Conservation (phyloP, 2,797 vertebrate species). For the Syngnathus rostellatus region DNA sequence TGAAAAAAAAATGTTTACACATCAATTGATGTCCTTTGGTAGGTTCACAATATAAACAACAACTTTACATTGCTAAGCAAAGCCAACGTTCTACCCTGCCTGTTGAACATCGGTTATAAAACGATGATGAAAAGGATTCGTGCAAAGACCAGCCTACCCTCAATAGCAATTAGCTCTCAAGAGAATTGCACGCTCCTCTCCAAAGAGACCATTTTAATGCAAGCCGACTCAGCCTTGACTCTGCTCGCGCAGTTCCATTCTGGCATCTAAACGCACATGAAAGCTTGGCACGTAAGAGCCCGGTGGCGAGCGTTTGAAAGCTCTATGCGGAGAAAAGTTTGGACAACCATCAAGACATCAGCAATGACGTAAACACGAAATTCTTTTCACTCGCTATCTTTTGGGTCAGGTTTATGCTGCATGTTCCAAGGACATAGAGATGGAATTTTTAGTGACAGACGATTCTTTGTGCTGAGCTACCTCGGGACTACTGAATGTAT, state of each 20-base stretch:
- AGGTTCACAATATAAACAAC: not conserved
- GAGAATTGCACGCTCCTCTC: not conserved
- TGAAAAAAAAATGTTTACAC: not conserved
- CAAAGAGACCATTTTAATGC: not conserved
- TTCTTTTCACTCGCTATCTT: not conserved
- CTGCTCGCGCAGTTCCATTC: not conserved
- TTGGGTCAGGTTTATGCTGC: not conserved
- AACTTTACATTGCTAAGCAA: not conserved
- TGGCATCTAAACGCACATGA: not conserved
- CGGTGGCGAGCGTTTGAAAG: not conserved
- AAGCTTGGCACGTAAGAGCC: not conserved
- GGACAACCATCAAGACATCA: not conserved
- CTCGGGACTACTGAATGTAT: not conserved
- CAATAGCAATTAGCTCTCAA: not conserved
- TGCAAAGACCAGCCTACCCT: not conserved
- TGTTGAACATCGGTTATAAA: not conserved
- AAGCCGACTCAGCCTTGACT: conserved; percentile 2
- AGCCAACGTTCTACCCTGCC: not conserved
- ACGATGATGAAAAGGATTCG: not conserved
- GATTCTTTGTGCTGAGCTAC: not conserved
- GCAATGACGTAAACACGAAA: not conserved
- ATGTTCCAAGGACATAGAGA: not conserved
- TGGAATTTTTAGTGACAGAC: not conserved
- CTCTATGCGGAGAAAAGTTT: not conserved
- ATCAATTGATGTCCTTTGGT: not conserved